A percentile compares a stretch with the other conserved stretches of the same genome.
Conservation (phyloP, 2,888 invertebrate species). For the Ctena decussata region DNA sequence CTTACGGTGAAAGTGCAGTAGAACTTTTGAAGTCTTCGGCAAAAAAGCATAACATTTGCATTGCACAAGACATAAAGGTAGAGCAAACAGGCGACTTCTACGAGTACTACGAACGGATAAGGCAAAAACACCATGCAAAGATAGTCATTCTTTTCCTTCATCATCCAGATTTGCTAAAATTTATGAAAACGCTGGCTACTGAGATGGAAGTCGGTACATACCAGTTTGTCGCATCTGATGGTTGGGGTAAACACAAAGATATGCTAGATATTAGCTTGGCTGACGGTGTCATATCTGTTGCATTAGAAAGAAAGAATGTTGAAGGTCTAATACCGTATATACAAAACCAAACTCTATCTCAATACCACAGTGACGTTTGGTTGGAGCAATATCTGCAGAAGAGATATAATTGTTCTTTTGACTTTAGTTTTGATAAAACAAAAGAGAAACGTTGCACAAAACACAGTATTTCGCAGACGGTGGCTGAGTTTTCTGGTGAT, state of each 20-base stretch:
- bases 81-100: conserved; percentile 25
- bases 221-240: conserved; percentile 57
- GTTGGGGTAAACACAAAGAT: conserved; percentile 48
- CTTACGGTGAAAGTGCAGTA: conserved; percentile 62
- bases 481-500: conserved; percentile 14
- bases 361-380: conserved; percentile 13
- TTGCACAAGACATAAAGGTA: conserved; percentile 44
- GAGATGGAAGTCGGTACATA: conserved; percentile 45
- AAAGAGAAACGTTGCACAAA: neutral
- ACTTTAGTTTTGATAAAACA: conserved; percentile 49
- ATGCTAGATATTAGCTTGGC: conserved; percentile 23
- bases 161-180: conserved; percentile 39
- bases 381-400: conserved; percentile 29
- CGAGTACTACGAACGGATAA: conserved; percentile 26
- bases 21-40: conserved; percentile 24
- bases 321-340: neutral
- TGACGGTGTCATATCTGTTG: conserved; percentile 37
- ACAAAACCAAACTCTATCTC: neutral
- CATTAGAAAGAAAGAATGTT: conserved; percentile 48
- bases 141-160: conserved; percentile 55
- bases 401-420: conserved; percentile 43
- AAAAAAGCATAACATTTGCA: conserved; percentile 34
- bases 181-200: conserved; percentile 18
- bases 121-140: conserved; percentile 41
- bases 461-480: neutral